Evolutionary conservation across 2,797 vertebrate genomes (phyloP).

Genomic region (Sebastolobus alascanus): DNA sequence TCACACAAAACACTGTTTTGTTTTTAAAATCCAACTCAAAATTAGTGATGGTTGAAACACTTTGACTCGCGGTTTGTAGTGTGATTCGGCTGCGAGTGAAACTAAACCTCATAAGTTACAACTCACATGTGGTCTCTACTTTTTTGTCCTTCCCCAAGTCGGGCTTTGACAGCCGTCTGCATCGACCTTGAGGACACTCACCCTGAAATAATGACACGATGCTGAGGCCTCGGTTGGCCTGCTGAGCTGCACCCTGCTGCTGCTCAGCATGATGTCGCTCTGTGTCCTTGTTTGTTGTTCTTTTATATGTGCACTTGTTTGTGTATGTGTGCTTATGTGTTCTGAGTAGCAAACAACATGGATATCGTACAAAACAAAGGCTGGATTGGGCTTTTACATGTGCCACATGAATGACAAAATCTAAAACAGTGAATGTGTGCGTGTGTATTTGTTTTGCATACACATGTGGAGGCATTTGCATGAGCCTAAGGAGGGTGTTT

Average conservation of each 20-base stretch:
- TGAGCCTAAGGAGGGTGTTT: conserved; percentile 62
- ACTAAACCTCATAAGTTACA: not conserved
- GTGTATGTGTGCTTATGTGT: conserved; percentile 13
- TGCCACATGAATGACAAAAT: conserved; percentile 9
- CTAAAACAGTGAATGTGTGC: not conserved
- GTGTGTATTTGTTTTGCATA: conserved; percentile 19
- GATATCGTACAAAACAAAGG: not conserved
- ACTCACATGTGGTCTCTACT: conserved; percentile 2
- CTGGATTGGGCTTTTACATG: not conserved
- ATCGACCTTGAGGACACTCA: conserved; percentile 66
- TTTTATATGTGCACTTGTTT: conserved; percentile 26
- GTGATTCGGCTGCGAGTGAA: not conserved
- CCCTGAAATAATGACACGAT: conserved; percentile 43
- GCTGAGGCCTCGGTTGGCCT: conserved; percentile 35
- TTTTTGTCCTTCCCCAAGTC: conserved; percentile 20
- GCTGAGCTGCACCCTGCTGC: conserved; percentile 61
- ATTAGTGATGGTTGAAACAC: not conserved
- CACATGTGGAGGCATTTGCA: conserved; percentile 53
- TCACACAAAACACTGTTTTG: not conserved
- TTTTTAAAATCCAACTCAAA: not conserved
- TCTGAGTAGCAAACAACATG: not conserved
- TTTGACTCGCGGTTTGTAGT: not conserved
- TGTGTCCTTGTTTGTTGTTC: conserved; percentile 66
- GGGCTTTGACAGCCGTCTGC: conserved; percentile 16
- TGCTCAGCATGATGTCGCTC: conserved; percentile 39